Evolutionary conservation across 2,113 vertebrate species (phyloP).

Genomic region (Zonotrichia leucophrys): DNA sequence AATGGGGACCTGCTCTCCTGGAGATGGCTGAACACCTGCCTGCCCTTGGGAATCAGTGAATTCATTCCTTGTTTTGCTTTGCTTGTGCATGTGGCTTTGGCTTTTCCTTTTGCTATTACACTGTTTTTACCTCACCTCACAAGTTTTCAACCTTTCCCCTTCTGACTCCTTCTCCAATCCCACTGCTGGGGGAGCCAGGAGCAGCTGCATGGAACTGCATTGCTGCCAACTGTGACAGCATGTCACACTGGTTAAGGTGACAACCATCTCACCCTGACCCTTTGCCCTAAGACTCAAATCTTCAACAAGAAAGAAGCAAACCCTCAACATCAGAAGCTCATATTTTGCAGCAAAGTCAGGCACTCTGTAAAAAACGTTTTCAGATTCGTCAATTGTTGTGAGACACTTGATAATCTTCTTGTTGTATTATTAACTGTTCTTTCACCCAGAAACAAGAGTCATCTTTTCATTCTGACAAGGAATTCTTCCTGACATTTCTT

Average conservation of each 20-base stretch:
- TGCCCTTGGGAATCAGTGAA: not conserved
- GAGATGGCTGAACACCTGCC: not conserved
- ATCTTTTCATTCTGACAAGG: not conserved
- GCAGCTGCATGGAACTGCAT: rapidly evolving
- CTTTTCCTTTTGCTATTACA: not conserved
- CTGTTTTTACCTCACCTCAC: not conserved
- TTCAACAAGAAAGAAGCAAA: not conserved
- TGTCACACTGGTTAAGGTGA: not conserved
- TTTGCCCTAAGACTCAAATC: not conserved
- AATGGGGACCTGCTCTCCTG: not conserved
- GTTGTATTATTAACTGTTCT: not conserved
- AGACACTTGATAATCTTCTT: not conserved
- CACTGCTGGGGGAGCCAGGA: rapidly evolving
- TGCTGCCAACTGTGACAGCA: rapidly evolving
- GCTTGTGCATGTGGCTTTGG: not conserved
- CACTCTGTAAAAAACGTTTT: not conserved
- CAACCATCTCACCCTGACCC: not conserved
- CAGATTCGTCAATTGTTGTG: not conserved
- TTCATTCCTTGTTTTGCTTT: not conserved
- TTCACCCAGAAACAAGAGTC: not conserved
- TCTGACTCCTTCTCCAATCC: not conserved
- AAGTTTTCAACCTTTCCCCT: not conserved
- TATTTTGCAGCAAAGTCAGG: not conserved
- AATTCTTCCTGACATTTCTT: not conserved
- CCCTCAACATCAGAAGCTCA: not conserved